Evolutionary conservation across 2,888 invertebrate genomes (phyloP), one percentile per base, ranked within the genome.

Genomic region (Drosophila affinis): DNA sequence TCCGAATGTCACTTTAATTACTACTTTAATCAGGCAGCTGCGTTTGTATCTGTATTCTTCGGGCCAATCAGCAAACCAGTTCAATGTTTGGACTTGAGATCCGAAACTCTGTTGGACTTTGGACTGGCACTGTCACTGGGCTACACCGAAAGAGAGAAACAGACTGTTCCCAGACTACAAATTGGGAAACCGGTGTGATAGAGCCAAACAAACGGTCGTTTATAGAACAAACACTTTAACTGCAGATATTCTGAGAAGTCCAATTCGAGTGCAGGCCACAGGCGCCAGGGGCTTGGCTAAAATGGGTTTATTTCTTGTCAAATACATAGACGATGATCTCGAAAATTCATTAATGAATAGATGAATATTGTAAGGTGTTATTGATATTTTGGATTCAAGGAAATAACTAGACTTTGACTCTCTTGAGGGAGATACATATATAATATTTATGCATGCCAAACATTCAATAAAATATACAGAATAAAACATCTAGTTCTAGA

Each of bases 1-100:
- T 14, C 6, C 52, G 39, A 39, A 48, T 45, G 69, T 49, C 69
- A 56, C 32, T 67, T 69, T 69, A 69, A 70, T 56, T 55, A 29
- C 44, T 63, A 21, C 21, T 21, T 21, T 21, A 52, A 29, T 62
- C 32, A 52, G 51, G n/a, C 34, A 34, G 46, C 49, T 47, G 48
- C 32, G 51, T 17, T 56, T 67, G 2, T 39, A 39, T 39, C 14
- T 53, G 14, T 55, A 56, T 14, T 18, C 57, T 21, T 27, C 29
- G 34, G 55, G 46, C 49, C 24, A 70, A 51, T 72, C 48, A 34
- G 45, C 14, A 62, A 70, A 70, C 70, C 73, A 72, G 70, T 70
- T 70, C 55, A 34, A 49, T 55, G n/a, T 27, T 47, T 62, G 62
- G 70, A 70, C 73, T 72, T 72, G 62, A 48, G 54, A 29, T 24